Evolutionary conservation across 2,113 vertebrate genomes (phyloP).

Genomic region (Guaruba guarouba): DNA sequence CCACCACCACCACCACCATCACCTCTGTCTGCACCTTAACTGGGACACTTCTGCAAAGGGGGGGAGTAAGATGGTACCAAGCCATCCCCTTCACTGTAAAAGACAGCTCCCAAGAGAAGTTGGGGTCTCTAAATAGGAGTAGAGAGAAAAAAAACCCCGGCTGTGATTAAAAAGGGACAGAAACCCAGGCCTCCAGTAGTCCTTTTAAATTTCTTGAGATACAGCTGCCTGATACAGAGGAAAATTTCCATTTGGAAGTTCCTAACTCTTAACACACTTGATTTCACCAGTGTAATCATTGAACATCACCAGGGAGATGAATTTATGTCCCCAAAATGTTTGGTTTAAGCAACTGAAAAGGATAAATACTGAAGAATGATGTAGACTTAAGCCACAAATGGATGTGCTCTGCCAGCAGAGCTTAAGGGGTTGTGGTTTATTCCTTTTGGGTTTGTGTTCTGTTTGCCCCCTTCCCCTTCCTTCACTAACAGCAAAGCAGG

Average conservation of each 20-base stretch:
- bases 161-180: not conserved
- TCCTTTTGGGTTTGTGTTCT: not conserved
- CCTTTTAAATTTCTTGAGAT: not conserved
- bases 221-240: not conserved
- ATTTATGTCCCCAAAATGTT: not conserved
- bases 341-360: not conserved
- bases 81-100: not conserved
- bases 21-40: not conserved
- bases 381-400: not conserved
- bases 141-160: not conserved
- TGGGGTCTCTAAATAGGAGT: not conserved
- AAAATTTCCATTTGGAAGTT: not conserved
- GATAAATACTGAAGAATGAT: not conserved
- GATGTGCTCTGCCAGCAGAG: not conserved
- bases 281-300: not conserved
- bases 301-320: not conserved
- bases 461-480: not conserved
- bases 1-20: not conserved
- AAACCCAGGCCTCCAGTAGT: not conserved
- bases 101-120: not conserved
- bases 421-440: not conserved
- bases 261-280: not conserved
- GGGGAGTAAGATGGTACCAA: not conserved
- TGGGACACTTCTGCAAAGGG: not conserved
- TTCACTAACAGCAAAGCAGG: not conserved